Base-by-base conservation (phyloP, 2,797 vertebrate genomes). In the Coranthus polyacanthus region DNA sequence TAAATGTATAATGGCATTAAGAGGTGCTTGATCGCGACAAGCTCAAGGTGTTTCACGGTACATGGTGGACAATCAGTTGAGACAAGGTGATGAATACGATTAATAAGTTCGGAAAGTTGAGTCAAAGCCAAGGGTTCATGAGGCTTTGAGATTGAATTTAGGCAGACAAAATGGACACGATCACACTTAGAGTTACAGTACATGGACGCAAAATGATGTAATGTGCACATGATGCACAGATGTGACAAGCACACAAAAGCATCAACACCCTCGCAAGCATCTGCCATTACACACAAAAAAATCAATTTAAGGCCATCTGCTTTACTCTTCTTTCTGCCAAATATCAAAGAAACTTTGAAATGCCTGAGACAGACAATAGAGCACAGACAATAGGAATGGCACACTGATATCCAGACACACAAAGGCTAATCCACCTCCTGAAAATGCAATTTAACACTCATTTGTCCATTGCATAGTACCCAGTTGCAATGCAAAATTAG, bases 1-100 rank as follows among this genome's bases (percentile, higher is more conserved):
- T 90, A 88, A 87, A 89, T 85, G 81, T 84, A 80, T 85, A 84
- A 83, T 88, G 63, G 46, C 63, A 72, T 77, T 75, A 85, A 64
- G 69, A 32, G 69, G 62, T n/a, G 46, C 49, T 71, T 80, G 87
- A 82, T 87, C 7, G 26, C 45, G 49, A 84, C 77, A 78, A 81
- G 72, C 72, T 81, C 81, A 87, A 88, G 83, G 72, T 86, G 75
- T 83, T 82, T 81, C 53, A 65, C 29, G 37, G 71, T 84, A 83
- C 81, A 88, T 72, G 72, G 60, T 78, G 78, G 79, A 86, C 82
- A 84, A n/a, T 70, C 69, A 81, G 72, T 59, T 66, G 56, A 69
- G 67, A 82, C 75, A 74, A 78, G 78, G 50, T 20, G 4, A 71
- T 85, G 77, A 80, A 89, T 86, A 70, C 2, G 26, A 87, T 86